phyloP scores from a whole-genome alignment of 1,140 invertebrate genomes.

The Hyposmocoma kahamanoa region DNA sequence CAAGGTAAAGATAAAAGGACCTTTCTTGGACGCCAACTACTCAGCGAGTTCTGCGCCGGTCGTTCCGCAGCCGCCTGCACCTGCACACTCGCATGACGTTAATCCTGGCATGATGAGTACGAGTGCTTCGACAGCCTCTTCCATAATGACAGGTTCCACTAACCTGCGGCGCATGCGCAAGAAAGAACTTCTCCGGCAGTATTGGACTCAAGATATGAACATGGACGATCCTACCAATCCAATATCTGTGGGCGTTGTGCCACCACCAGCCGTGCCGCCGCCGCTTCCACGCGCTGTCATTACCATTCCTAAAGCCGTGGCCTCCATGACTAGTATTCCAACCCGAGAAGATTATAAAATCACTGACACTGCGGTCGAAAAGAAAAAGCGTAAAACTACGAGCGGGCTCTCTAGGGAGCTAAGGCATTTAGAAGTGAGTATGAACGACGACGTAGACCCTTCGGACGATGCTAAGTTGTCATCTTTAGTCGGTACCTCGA shows the following conservation, averaged over 20 bases:
- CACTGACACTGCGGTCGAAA: slow-evolving; percentile 78
- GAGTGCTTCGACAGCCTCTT: slow-evolving; percentile 35
- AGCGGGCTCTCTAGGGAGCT: slow-evolving; percentile 73
- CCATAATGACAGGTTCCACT: slow-evolving; percentile 76
- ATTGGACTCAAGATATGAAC: slow-evolving; percentile 90
- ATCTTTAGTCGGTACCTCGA: slow-evolving; percentile 32
- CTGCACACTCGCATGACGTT: no score
- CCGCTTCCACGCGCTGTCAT: slow-evolving; percentile 82
- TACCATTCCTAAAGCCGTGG: slow-evolving; percentile 89
- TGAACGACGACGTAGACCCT: slow-evolving; percentile 60
- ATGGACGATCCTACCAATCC: slow-evolving; percentile 80
- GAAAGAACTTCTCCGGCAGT: slow-evolving; percentile 86
- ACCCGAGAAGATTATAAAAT: slow-evolving; percentile 88
- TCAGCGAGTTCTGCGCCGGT: slow-evolving; percentile 70
- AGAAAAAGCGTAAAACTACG: slow-evolving; percentile 79
- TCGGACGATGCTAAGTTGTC: slow-evolving; percentile 56
- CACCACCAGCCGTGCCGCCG: slow-evolving; percentile 76
- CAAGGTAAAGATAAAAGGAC: slow-evolving; percentile 93
- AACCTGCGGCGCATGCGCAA: slow-evolving; percentile 90
- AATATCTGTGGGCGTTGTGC: slow-evolving; percentile 67
- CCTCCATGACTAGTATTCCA: slow-evolving; percentile 88
- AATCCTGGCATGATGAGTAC: no score
- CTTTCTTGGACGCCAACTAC: slow-evolving; percentile 86
- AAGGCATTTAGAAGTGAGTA: slow-evolving; percentile 67
- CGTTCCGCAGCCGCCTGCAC: slow-evolving; percentile 73